Evolutionary conservation across 2,113 vertebrate species (phyloP).

Genomic region (Thalassarche chlororhynchos): DNA sequence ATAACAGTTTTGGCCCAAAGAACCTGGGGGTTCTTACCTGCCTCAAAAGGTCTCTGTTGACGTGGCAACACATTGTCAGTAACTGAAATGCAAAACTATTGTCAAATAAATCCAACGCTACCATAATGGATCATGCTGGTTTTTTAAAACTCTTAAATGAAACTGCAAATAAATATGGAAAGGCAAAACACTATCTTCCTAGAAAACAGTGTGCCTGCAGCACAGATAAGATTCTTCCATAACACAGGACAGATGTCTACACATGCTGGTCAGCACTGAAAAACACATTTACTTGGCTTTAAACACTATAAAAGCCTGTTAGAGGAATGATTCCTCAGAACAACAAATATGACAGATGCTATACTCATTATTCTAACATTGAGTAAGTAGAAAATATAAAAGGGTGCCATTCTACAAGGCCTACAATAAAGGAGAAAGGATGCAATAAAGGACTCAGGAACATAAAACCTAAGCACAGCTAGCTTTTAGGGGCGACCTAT

Average conservation of each 20-base stretch:
- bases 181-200: background rate
- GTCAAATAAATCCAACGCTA: background rate
- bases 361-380: background rate
- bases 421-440: background rate
- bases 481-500: background rate
- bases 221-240: background rate
- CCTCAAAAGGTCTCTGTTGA: background rate
- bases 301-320: background rate
- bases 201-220: background rate
- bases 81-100: background rate
- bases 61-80: background rate
- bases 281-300: background rate
- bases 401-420: background rate
- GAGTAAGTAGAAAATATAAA: background rate
- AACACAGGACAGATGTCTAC: background rate
- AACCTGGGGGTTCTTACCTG: background rate
- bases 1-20: background rate
- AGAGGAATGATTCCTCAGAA: background rate
- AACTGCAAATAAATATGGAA: background rate
- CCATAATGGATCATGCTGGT: fast-evolving
- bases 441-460: background rate
- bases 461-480: background rate
- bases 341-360: background rate
- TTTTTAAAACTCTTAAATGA: background rate
- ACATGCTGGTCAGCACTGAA: background rate